These are phyloP conservation scores for Rapana venosa DNA, from an alignment of 2,888 invertebrate genomes.

Conservation along the genomic window DNA sequence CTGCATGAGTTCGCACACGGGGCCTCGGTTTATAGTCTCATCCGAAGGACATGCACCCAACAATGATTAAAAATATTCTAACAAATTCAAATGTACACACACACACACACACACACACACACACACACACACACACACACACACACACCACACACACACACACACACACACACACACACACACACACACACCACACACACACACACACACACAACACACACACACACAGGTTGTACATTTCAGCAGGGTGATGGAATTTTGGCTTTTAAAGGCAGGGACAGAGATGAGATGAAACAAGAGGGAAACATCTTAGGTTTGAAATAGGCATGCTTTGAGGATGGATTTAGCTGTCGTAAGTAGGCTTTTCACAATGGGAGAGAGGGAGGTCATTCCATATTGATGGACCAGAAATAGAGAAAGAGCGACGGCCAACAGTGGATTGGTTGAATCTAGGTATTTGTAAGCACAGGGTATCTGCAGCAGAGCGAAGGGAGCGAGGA, in stretches of 20 bases:
- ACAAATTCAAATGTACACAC: conserved; percentile 8
- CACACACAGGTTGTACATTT: too few species aligned
- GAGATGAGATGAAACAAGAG: not conserved
- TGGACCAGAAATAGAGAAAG: too few species aligned
- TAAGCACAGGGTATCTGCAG: too few species aligned
- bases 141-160: too few species aligned
- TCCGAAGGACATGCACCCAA: not conserved
- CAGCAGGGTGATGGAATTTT: too few species aligned
- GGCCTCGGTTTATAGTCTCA: too few species aligned
- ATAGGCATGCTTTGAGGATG: not conserved
- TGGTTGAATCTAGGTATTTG: too few species aligned
- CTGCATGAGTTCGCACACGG: too few species aligned
- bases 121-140: not conserved
- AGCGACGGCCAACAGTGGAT: too few species aligned
- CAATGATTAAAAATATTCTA: not conserved
- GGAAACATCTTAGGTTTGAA: too few species aligned
- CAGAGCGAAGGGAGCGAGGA: too few species aligned
- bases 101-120: not conserved
- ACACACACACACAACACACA: not conserved
- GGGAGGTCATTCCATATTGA: too few species aligned
- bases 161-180: not conserved
- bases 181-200: not conserved
- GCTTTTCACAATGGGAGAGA: not conserved
- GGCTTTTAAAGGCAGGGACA: not conserved
- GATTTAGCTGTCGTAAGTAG: not conserved